phyloP scores from a whole-genome alignment of 1,140 invertebrate species.

The Stenopsyche tienmushanensis region DNA sequence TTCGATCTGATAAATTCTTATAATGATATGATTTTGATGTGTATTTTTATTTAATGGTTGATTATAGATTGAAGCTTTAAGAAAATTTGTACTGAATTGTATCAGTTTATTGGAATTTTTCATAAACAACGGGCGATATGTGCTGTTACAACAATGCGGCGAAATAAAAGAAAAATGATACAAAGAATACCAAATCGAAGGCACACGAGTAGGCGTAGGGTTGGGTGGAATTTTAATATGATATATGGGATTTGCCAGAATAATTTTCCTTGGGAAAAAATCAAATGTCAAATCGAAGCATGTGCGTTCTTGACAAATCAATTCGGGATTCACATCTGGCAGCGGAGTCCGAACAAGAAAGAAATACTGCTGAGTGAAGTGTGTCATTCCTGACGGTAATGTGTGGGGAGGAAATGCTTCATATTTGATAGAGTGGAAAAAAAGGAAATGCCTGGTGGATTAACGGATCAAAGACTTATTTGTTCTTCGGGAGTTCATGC shows the following conservation, averaged over 20 bases:
- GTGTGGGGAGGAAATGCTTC: constrained; percentile 15
- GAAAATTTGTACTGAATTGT: no score
- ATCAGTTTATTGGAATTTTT: no score
- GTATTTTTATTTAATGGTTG: no score
- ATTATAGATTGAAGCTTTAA: no score
- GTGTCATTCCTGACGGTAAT: constrained; percentile 21
- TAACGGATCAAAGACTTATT: constrained; percentile 5
- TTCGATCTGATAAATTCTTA: no score
- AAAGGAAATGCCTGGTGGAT: neutral
- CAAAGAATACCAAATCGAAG: neutral
- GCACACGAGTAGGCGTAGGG: neutral
- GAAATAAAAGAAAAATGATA: neutral
- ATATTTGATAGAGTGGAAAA: constrained; percentile 26
- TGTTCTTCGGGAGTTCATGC: neutral
- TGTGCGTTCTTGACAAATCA: constrained; percentile 28
- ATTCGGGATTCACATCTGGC: constrained; percentile 23
- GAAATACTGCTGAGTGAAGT: constrained; percentile 22
- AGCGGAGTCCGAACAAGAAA: constrained; percentile 9
- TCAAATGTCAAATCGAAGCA: constrained; percentile 16
- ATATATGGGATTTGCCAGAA: constrained; percentile 11
- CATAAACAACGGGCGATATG: no score
- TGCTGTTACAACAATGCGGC: no score
- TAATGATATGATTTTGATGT: no score
- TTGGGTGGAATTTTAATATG: constrained; percentile 3
- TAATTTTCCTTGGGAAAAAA: constrained; percentile 3